Base-by-base conservation (phyloP, 64 coral and sea anemone genomes). In the Catalaphyllia jardinei region DNA sequence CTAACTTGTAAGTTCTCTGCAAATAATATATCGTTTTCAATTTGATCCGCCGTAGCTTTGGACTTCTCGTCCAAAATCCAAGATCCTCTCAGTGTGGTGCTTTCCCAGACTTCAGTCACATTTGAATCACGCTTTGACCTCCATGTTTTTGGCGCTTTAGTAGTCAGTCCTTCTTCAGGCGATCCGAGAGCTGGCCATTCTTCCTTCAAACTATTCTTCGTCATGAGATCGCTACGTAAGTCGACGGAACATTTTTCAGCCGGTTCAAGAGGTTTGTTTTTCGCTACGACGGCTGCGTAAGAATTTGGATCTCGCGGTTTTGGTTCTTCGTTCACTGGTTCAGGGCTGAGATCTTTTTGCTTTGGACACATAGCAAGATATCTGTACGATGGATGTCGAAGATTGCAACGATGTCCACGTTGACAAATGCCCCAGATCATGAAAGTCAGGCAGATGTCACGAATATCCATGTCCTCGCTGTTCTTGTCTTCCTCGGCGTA, bases 351-450 rank as follows among this genome's bases (percentile, higher is more conserved):
- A 1, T 10, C 11, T 15, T 15, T 60, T 19, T 59, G 71, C 27
- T 67, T 30, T 4, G 86, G 86, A 1, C 86, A 71, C 20, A n/a
- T n/a, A n/a, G 62, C 72, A 4, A 88, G 86, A 64, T 88, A 88
- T 35, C 86, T 59, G 5, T 33, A 74, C 7, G 86, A 52, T n/a
- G 86, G 86, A 77, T 88, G 86, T 8, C 86, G 86, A 31, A 88
- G 49, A 12, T 19, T 18, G 28, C 86, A 88, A 10, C 52, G 28
- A 38, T 88, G 50, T 12, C 86, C 72, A 0, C 86, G 51, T 35
- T 76, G 86, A 51, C 86, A 88, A n/a, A 61, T 52, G 12, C 72
- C 86, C 86, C 71, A 76, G 18, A 88, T 74, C 86, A 88, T 76
- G 25, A 88, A 88, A 25, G 71, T 77, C 35, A 52, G 86, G 16